Evolutionary conservation across 1,140 invertebrate genomes (phyloP), one percentile per base, ranked within the genome.

Genomic region (Lordiphosa mommai): DNA sequence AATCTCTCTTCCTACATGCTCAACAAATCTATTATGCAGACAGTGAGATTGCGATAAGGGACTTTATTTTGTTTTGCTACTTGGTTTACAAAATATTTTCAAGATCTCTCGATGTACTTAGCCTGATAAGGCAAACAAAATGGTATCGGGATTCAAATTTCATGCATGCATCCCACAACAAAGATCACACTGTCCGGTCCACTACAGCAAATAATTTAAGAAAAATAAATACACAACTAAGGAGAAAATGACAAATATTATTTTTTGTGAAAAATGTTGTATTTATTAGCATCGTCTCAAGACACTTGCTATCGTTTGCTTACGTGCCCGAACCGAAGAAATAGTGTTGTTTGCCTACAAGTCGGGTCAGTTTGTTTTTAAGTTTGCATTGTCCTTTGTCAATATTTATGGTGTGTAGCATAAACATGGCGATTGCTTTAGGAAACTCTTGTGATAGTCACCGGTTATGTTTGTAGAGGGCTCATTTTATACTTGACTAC

Each of bases 81-180:
- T 63, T 64, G 29, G 48, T 17, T 66, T 65, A 65, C 50, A 66
- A 66, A 56, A 65, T 61, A 63, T 63, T 63, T 63, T 51, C 47
- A 50, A 47, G 58, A 63, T 46, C 44, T 32, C 32, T 40, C 53
- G 61, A 65, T 66, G 13, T 38, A 17, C 13, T 14, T 51, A 30
- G 43, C 29, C 36, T 52, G 63, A 66, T 66, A 65, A 65, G 61
- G 20, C 55, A 50, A 65, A 47, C 63, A 66, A 23, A 17, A 65
- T 34, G n/a, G 29, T 55, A 8, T 36, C 10, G 30, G 12, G 47
- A 30, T 50, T 65, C 61, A 46, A 52, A 65, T 65, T 65, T 65
- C 61, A 65, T 65, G 61, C 50, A 55, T 65, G 55, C 20, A 23
- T 5, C 20, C 5, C 46, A 65, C 41, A 65, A 65, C 47, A 65